Conservation (phyloP, 2,888 invertebrate genomes). For the Drosophila histrio region DNA sequence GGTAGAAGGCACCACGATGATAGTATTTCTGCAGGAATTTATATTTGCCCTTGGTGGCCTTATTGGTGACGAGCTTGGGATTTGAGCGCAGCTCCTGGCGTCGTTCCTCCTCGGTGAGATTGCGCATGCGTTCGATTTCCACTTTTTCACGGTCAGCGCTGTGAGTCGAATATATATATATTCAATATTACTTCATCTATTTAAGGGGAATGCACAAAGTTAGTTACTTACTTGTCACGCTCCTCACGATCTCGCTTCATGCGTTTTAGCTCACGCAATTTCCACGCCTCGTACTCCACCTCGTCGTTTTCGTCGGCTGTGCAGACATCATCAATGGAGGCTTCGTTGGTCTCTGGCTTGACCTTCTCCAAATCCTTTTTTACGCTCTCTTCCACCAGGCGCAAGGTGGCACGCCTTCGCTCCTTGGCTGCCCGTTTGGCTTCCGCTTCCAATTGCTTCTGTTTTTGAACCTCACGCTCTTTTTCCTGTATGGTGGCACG, state of each 20-base stretch:
- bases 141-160: conserved; percentile 94
- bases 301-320: conserved; percentile 98
- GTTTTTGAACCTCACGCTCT: conserved; percentile 93
- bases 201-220: neutral
- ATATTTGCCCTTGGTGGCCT: conserved; percentile 98
- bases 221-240: conserved; percentile 91
- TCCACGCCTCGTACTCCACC: conserved; percentile 99
- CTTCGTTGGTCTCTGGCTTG: conserved; percentile 89
- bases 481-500: conserved; percentile 97
- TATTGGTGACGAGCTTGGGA: conserved; percentile 97
- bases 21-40: conserved; percentile 99
- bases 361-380: conserved; percentile 90
- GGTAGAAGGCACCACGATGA: conserved; percentile 99
- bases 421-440: conserved; percentile 94
- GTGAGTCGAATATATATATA: conserved; percentile 66
- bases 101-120: conserved; percentile 98
- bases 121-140: conserved; percentile 95
- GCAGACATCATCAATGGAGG: conserved; percentile 92
- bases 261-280: conserved; percentile 96
- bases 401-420: conserved; percentile 92
- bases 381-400: conserved; percentile 95
- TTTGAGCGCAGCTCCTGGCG: conserved; percentile 94
- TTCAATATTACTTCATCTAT: neutral
- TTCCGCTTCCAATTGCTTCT: conserved; percentile 93
- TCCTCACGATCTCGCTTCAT: conserved; percentile 98